Percentiles rank a stretch among this genome's conserved stretches.
Evolutionary conservation across 2,797 vertebrate species (phyloP).

Genomic region (Tenualosa ilisha): DNA sequence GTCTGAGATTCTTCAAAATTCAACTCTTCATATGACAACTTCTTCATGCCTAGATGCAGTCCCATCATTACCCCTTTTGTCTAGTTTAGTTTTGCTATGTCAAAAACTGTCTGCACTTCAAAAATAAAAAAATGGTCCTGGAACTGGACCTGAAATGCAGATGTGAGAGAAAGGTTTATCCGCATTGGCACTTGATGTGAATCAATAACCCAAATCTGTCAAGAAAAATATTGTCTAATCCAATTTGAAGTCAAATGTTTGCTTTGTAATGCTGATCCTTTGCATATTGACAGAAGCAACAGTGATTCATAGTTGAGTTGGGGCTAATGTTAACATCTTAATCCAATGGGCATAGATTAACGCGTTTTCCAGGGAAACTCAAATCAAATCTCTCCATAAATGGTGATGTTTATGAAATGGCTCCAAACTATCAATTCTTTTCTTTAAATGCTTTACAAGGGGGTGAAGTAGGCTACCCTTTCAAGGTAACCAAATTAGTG

Average conservation of each 20-base stretch:
- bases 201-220: constrained; percentile 19
- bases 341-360: constrained; percentile 12
- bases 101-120: background rate
- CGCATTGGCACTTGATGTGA: background rate
- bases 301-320: constrained; percentile 23
- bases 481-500: constrained; percentile 4
- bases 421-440: background rate
- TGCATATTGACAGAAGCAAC: constrained; percentile 16
- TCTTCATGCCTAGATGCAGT: background rate
- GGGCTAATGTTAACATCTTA: constrained; percentile 17
- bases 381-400: constrained; percentile 4
- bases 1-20: background rate
- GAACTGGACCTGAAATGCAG: constrained; percentile 10
- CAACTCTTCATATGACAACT: background rate
- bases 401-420: background rate
- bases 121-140: background rate
- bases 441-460: constrained; percentile 9
- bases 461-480: background rate
- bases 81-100: background rate
- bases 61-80: background rate
- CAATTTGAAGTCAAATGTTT: constrained; percentile 11
- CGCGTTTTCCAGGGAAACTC: background rate
- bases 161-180: background rate
- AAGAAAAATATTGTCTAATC: background rate
- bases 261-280: background rate